Conservation (phyloP, 1,140 invertebrate genomes). For the Diachasmimorpha longicaudata region DNA sequence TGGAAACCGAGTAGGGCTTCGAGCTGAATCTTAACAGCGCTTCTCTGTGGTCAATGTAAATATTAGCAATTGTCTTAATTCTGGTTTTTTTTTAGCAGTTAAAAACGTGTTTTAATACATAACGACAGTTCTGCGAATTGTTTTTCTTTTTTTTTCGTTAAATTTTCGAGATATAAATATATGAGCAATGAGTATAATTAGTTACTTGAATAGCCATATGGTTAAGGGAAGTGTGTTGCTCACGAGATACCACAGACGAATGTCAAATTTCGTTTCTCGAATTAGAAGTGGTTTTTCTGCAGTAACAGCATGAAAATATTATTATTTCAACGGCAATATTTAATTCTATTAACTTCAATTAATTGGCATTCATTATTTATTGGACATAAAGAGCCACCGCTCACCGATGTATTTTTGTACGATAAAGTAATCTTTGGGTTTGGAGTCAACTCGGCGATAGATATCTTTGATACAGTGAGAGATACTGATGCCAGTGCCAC, state of each 20-base stretch:
- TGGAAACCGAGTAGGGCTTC: slow-evolving; percentile 81
- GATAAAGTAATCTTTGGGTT: slow-evolving; percentile 76
- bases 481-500: slow-evolving; percentile 84
- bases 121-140: no score
- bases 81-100: background rate
- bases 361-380: slow-evolving; percentile 12
- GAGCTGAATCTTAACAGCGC: slow-evolving; percentile 91
- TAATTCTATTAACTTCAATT: slow-evolving; percentile 3
- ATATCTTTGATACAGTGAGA: slow-evolving; percentile 73
- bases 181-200: no score
- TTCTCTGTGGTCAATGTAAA: slow-evolving; percentile 62
- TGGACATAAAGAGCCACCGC: slow-evolving; percentile 19
- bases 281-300: slow-evolving; percentile 82
- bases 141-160: no score
- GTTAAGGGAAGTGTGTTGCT: slow-evolving; percentile 81
- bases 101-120: background rate
- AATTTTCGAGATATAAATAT: no score
- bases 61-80: slow-evolving; percentile 4
- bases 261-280: slow-evolving; percentile 91
- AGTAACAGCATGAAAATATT: slow-evolving; percentile 37
- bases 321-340: background rate
- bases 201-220: slow-evolving; percentile 86
- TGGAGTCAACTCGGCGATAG: slow-evolving; percentile 66
- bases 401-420: slow-evolving; percentile 94
- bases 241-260: slow-evolving; percentile 88